Base-by-base conservation (phyloP, 2,888 invertebrate genomes). In the Hydropsyche betteni region DNA sequence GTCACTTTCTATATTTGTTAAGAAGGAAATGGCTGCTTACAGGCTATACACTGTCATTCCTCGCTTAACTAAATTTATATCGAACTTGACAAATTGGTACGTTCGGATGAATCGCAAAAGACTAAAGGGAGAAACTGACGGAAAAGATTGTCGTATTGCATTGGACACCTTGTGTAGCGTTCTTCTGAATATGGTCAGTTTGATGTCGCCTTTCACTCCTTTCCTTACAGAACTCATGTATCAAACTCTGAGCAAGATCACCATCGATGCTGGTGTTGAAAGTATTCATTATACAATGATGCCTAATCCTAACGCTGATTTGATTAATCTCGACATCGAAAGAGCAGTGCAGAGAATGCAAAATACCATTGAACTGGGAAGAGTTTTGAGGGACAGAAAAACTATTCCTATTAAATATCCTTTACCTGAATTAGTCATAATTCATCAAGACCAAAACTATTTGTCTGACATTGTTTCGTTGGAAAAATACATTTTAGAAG, bases 11-110 rank as follows among this genome's bases (percentile, higher is more conserved):
- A 90, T 91, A 79, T 98, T 94, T 86, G 92, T 99, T 7, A 91
- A 93, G 71, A 89, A 91, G 80, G 99, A 99, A 87, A 99, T 99
- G 99, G 91, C 91, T 81, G 93, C 94, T 0, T 99, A 99, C 84
- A 91, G 94, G 74, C 87, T 99, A 74, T 99, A 98, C 83, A 98
- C 98, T 0, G 99, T 99, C 8, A 93, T 98, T 8, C 98, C 98
- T 0, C 89, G 93, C 74, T 87, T 99, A 58, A 94, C 98, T 0
- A 97, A 97, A 83, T 99, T 97, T 84, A 96, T 99, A 80, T 98
- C 99, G 83, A 95, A 98, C 83, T 89, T 99, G 4, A 99, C 99
- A 38, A 99, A 99, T 84, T 98, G 98, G 98, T 99, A 99, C 84
- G 97, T 99, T 44, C 89, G 99, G 79, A 94, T 99, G 92, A 99